Evolutionary conservation across 1,140 invertebrate genomes (phyloP), one percentile per base, ranked within the genome.

Genomic region (Vollenhovia emeryi): DNA sequence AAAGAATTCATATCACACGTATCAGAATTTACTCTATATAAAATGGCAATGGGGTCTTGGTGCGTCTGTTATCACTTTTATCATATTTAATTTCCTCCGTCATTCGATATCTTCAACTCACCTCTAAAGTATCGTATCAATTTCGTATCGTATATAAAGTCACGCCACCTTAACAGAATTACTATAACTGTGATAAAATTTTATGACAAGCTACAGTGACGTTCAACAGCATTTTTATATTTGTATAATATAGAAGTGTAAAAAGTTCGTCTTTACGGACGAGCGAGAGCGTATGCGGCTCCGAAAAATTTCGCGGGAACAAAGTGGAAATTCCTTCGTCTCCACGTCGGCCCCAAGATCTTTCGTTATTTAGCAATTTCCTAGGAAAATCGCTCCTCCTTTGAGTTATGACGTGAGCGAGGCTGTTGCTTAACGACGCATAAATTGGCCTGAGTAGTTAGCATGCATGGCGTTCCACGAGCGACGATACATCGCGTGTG

Each of bases 401-500:
- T 80, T 30, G 7, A 69, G 57, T 55, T 57, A 71, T 7, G 6
- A 57, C 33, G 9, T 9, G 30, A 50, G 30, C 6, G 52, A 36
- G 15, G 3, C 1, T 55, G 9, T 66, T 45, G 36, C 24, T 11
- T 21, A 15, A 27, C 13, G 45, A 80, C 36, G 48, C n/a, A n/a
- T n/a, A n/a, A n/a, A 55, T 71, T 73, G 40, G 40, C 15, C 7
- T 21, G 33, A 9, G 15, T 45, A 3, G 50, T 59, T 57, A 57
- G 50, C 4, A 71, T 73, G 50, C 52, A 82, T 57, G 36, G 59
- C 66, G 36, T 57, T 55, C 36, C 57, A 66, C 7, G 13, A 64
- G 59, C 50, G 64, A 57, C 66, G 66, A 82, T 82, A 57, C 50
- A 73, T 33, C 50, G 50, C 40, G 36, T 82, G 36, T 43, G 78